Conservation (phyloP, 2,797 vertebrate genomes). For the Melanotaenia nigrans region DNA sequence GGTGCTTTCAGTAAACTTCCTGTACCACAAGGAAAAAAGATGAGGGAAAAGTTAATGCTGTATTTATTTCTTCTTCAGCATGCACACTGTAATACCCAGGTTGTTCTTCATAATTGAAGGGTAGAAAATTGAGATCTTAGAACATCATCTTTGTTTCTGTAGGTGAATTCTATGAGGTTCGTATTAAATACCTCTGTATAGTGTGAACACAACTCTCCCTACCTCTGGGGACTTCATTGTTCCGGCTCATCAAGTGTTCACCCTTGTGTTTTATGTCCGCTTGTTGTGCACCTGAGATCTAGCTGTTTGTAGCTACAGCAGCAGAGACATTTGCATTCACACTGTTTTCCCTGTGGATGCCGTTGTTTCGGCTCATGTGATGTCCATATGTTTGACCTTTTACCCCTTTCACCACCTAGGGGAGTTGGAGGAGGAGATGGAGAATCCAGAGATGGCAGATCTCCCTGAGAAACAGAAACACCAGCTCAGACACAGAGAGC, state of each 20-base stretch:
- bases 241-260: constrained; percentile 48
- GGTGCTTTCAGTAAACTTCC: not conserved
- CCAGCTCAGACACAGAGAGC: constrained; percentile 94
- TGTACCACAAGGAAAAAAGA: not conserved
- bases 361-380: constrained; percentile 58
- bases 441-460: constrained; percentile 94
- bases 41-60: not conserved
- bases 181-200: constrained; percentile 25
- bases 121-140: not conserved
- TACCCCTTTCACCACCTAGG: constrained; percentile 74
- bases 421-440: constrained; percentile 97
- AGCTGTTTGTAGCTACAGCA: constrained; percentile 12
- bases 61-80: not conserved
- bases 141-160: not conserved
- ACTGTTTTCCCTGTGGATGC: constrained; percentile 24
- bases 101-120: not conserved
- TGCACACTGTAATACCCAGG: not conserved
- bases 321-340: constrained; percentile 21
- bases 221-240: constrained; percentile 46
- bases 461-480: constrained; percentile 96
- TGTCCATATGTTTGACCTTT: constrained; percentile 59
- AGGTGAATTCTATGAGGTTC: constrained; percentile 3
- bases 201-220: not conserved
- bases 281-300: constrained; percentile 23
- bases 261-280: constrained; percentile 34